Evolutionary conservation across 2,113 vertebrate genomes (phyloP), one percentile per base, ranked within the genome.

Genomic region (Ivindomyrus marchei): DNA sequence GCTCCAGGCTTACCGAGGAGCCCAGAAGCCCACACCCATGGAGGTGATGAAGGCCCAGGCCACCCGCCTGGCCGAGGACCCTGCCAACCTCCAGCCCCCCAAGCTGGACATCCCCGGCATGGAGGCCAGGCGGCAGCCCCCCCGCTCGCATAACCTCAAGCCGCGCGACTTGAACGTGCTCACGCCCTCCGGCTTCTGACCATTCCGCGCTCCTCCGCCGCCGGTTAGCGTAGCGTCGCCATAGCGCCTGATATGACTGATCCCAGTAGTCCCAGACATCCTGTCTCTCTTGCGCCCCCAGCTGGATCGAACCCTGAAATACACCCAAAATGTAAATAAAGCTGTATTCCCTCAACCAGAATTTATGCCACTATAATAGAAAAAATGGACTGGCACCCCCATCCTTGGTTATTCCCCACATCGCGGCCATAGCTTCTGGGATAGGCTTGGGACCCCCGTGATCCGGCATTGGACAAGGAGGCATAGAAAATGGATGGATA

Each of bases 21-120:
- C 96, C 66, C 97, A 97, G 92, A 99, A 98, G 83, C 97, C 97
- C 3, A 96, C 97, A 15, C 97, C 98, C 1, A 97, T 99, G 97
- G 98, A 99, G 91, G 93, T 98, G 90, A 98, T 99, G 95, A 97
- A 97, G 92, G 95, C 95, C 0, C 98, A 98, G 93, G 96, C 95
- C 91, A 93, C 96, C 0, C 95, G 96, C 3, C 93, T 97, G 92
- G 90, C 93, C 0, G 98, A 98, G 42, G 94, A 95, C 87, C 84
- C 95, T 4, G 66, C 89, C 87, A 89, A 93, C 11, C 96, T 97
- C 88, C 96, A 94, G 92, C 95, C 96, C 0, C 98, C 98, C 91
- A 98, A 94, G 89, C 97, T 99, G 97, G 98, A 99, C 93, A 94
- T 97, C 89, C 96, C 97, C 19, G 89, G 91, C 3, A 88, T 94